Evolutionary conservation across 2,113 vertebrate species (phyloP).

Genomic region (Dolichallabes microphthalmus): DNA sequence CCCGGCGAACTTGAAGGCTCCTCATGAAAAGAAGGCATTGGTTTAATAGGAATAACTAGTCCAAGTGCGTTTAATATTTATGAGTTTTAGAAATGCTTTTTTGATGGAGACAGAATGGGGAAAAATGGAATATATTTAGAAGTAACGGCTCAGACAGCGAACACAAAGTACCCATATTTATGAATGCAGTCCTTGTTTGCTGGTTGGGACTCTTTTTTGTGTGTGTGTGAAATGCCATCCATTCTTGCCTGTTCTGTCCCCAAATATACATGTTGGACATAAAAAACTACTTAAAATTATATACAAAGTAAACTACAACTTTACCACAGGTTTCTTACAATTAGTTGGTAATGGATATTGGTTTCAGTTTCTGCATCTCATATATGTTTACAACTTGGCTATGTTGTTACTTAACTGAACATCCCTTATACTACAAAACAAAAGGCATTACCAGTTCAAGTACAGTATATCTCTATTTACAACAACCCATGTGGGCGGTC

Average conservation of each 20-base stretch:
- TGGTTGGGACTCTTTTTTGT: slow-evolving; percentile 42
- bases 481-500: slow-evolving; percentile 49
- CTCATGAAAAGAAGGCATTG: not conserved
- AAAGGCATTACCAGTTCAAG: slow-evolving; percentile 68
- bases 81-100: slow-evolving; percentile 1
- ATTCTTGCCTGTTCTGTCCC: slow-evolving; percentile 61
- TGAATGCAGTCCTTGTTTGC: slow-evolving; percentile 39
- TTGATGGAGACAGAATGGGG: not conserved
- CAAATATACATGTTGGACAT: slow-evolving; percentile 67
- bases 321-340: slow-evolving; percentile 75
- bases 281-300: slow-evolving; percentile 71
- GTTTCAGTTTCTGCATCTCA: slow-evolving; percentile 62
- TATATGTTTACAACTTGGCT: slow-evolving; percentile 66
- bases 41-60: slow-evolving; percentile 5
- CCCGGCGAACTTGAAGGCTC: not conserved
- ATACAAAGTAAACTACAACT: slow-evolving; percentile 70
- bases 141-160: slow-evolving; percentile 45
- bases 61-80: slow-evolving; percentile 3
- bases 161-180: slow-evolving; percentile 38
- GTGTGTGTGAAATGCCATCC: slow-evolving; percentile 33
- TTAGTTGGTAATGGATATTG: slow-evolving; percentile 63
- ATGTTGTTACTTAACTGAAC: slow-evolving; percentile 60
- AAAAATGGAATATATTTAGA: slow-evolving; percentile 15
- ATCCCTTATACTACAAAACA: slow-evolving; percentile 67
- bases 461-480: slow-evolving; percentile 72